Base-by-base conservation (phyloP, 2,888 invertebrate genomes). In the Athalia rosae region DNA sequence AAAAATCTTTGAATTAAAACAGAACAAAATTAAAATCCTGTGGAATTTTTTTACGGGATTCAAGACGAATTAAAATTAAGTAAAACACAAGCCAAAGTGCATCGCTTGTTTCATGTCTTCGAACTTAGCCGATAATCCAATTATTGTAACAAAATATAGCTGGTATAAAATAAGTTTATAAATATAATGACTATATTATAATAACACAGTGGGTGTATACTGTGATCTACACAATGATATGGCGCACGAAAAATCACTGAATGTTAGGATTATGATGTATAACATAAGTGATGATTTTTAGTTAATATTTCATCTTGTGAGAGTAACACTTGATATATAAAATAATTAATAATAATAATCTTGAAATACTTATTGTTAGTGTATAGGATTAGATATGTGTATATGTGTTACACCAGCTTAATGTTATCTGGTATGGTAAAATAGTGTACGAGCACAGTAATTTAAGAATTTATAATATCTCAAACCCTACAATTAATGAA, bases 101-200 rank as follows among this genome's bases (percentile, higher is more conserved):
- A 59, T 74, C 61, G 74, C 74, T 74, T 74, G 61, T 9, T 74
- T 74, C 74, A 74, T 74, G 74, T 74, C 74, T 74, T 74, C 74
- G 74, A 74, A 61, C 47, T 28, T 62, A 74, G 62, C 41, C 74
- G 47, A 61, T 61, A 74, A 62, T 43, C 58, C 56, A 58, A 71
- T 71, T 71, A 71, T 43, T 45, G 58, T 58, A 28, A 71, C 15
- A 58, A 71, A 58, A 71, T 28, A 28, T 28, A 28, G 28, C 28
- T 28, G 69, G 45, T 71, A 71, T 71, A 45, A 71, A 58, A n/a
- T 71, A 56, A 71, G 56, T 71, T 71, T 71, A 71, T 71, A 71
- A 58, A 9, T 45, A 58, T 45, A 45, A 28, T 28, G 2, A 28
- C 28, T 1, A 28, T 28, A 28, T 28, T 47, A 71, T 4, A 53